A percentile compares a stretch with the other conserved stretches of the same genome.
These are phyloP conservation scores for Pelecanoides urinatrix DNA, from an alignment of 2,113 vertebrate genomes.

Conservation along the genomic window DNA sequence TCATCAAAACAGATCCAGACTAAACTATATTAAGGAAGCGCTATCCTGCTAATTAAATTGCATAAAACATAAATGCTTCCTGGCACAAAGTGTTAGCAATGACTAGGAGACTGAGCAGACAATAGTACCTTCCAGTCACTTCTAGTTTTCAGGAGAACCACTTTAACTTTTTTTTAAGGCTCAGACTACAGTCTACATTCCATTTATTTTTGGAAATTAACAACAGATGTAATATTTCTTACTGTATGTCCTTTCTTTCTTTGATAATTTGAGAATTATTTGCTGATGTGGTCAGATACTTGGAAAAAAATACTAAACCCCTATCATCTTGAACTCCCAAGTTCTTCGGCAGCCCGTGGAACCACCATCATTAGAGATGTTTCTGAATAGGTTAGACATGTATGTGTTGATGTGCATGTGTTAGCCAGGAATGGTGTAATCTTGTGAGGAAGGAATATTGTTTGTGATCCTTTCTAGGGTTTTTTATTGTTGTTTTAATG, in stretches of 20 bases:
- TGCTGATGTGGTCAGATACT: background rate
- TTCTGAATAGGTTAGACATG: background rate
- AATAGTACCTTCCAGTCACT: background rate
- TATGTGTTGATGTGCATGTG: too few species aligned
- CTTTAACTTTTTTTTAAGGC: background rate
- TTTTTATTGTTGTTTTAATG: background rate
- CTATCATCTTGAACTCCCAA: background rate
- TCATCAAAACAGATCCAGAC: background rate
- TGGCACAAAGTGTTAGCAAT: background rate
- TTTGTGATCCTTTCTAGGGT: background rate
- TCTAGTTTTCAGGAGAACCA: background rate
- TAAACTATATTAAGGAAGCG: background rate
- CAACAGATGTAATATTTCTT: background rate
- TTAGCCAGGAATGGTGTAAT: background rate
- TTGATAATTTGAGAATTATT: background rate
- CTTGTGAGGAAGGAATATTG: background rate
- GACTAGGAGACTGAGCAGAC: background rate
- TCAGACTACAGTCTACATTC: background rate
- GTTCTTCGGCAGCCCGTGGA: background rate
- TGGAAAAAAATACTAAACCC: background rate
- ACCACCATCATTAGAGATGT: background rate
- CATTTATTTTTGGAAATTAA: background rate
- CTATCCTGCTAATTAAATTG: background rate
- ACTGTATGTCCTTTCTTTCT: background rate
- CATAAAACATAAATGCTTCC: background rate